These are phyloP conservation scores for Anneissia japonica DNA, from an alignment of 35 echinoderm and acorn worm species.

Conservation along the genomic window DNA sequence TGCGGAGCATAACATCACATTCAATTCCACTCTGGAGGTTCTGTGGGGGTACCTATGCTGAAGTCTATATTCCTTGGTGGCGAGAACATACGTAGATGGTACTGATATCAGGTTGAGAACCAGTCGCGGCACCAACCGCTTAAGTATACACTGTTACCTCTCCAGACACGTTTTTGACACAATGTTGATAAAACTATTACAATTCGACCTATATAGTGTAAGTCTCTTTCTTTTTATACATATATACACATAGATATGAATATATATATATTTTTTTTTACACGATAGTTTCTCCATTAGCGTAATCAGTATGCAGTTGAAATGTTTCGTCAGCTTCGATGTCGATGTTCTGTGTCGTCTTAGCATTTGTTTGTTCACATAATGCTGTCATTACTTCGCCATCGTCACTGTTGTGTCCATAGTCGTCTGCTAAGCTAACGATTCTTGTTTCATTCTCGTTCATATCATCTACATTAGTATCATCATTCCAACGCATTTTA, in stretches of 20 bases:
- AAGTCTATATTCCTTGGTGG: too few species aligned
- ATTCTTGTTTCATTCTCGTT: background rate
- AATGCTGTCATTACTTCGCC: background rate
- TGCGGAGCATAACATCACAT: too few species aligned
- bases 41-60: too few species aligned
- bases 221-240: background rate
- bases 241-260: background rate
- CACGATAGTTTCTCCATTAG: background rate
- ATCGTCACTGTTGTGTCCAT: background rate
- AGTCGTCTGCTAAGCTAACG: background rate
- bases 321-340: background rate
- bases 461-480: background rate
- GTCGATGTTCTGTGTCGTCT: background rate
- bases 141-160: too few species aligned
- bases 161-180: too few species aligned
- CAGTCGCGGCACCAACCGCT: too few species aligned
- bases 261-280: background rate
- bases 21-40: too few species aligned
- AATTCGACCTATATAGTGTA: too few species aligned
- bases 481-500: background rate
- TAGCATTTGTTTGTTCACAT: background rate
- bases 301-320: background rate
- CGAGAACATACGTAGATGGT: too few species aligned
- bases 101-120: too few species aligned
- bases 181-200: too few species aligned